Conservation (phyloP, 2,888 invertebrate genomes). For the Pterostichus madidus region DNA sequence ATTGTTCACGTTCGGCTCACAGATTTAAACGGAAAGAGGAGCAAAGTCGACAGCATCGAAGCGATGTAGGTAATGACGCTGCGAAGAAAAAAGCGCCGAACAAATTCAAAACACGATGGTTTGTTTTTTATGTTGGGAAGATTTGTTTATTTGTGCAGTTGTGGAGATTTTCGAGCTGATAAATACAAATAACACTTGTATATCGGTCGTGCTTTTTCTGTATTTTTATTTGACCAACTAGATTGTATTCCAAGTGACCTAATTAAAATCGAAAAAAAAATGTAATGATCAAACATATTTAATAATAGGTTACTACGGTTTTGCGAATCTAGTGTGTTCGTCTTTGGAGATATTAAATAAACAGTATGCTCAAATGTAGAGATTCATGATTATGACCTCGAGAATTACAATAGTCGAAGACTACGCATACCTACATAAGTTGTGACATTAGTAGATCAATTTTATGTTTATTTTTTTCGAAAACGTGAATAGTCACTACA, state of each 20-base stretch:
- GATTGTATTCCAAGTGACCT: background rate
- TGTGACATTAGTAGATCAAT: no score
- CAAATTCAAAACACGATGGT: slow-evolving; percentile 43
- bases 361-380: no score
- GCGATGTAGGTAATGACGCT: slow-evolving; percentile 50
- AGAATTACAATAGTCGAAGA: no score
- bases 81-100: slow-evolving; percentile 7
- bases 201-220: background rate
- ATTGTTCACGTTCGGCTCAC: slow-evolving; percentile 61
- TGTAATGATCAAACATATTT: no score
- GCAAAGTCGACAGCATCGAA: slow-evolving; percentile 32
- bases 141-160: slow-evolving; percentile 16
- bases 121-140: slow-evolving; percentile 15
- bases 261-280: background rate
- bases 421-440: no score
- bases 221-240: background rate
- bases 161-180: background rate
- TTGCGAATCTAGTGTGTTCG: no score
- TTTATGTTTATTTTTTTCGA: no score
- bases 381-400: no score
- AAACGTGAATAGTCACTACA: no score
- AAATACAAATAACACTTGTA: slow-evolving; percentile 4
- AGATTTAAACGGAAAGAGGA: slow-evolving; percentile 57
- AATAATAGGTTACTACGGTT: no score
- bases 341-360: no score